phyloP scores from a whole-genome alignment of 2,888 invertebrate genomes.

The Tethea ocularis region DNA sequence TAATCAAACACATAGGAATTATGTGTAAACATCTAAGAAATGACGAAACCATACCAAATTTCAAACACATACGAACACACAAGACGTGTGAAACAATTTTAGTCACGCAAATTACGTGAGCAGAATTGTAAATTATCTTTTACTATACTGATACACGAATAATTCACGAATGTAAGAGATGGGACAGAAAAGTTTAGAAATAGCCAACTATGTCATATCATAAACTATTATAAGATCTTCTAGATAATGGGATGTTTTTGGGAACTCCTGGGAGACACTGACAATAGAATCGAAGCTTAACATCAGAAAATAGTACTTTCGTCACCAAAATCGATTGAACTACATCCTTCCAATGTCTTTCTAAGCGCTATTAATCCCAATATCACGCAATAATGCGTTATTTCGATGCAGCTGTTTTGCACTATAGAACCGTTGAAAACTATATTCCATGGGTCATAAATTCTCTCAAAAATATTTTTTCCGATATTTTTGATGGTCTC shows the following conservation, averaged over 20 bases:
- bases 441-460: neutral
- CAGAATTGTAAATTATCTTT: constrained; percentile 1
- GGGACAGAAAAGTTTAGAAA: neutral
- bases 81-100: constrained; percentile 7
- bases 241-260: too few relatives aligned
- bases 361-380: neutral
- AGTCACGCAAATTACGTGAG: constrained; percentile 5
- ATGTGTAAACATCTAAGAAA: too few relatives aligned
- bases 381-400: neutral
- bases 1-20: neutral
- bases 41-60: neutral
- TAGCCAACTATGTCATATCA: too few relatives aligned
- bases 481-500: neutral
- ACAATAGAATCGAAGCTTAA: neutral
- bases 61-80: neutral
- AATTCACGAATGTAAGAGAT: too few relatives aligned
- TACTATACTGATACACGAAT: too few relatives aligned
- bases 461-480: neutral
- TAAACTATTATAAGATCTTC: too few relatives aligned
- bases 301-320: neutral
- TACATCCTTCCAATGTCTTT: neutral
- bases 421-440: neutral
- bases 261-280: too few relatives aligned
- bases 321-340: neutral
- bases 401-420: neutral